Evolutionary conservation across 2,797 vertebrate genomes (phyloP).

Genomic region (Sebastes itinus): DNA sequence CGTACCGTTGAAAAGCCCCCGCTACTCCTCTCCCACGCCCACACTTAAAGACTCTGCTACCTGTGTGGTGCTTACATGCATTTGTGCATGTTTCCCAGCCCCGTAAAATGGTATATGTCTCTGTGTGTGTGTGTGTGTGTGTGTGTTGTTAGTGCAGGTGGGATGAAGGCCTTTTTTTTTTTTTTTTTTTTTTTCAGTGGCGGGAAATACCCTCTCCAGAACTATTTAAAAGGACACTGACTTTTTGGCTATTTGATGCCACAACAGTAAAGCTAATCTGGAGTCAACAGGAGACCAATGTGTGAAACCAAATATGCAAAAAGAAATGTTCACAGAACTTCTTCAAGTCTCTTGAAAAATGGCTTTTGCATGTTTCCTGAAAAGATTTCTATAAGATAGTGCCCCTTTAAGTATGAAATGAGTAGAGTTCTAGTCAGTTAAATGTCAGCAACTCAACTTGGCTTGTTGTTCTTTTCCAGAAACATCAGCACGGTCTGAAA

Average conservation of each 20-base stretch:
- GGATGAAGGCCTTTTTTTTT: slow-evolving; percentile 13
- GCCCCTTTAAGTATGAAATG: no score
- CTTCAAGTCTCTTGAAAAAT: not conserved
- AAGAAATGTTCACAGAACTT: not conserved
- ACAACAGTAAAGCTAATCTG: not conserved
- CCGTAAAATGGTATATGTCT: slow-evolving; percentile 18
- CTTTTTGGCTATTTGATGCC: not conserved
- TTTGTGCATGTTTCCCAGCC: slow-evolving; percentile 14
- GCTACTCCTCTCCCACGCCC: slow-evolving; percentile 18
- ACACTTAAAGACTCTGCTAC: slow-evolving; percentile 30
- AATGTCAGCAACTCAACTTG: not conserved
- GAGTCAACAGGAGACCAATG: not conserved
- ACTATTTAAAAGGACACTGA: not conserved
- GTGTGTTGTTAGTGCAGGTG: slow-evolving; percentile 14
- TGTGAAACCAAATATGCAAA: not conserved
- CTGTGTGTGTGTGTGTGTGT: not conserved
- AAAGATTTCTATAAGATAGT: not conserved
- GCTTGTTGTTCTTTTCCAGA: not conserved
- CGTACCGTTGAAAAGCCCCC: slow-evolving; percentile 27
- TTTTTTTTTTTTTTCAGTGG: not conserved
- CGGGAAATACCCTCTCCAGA: slow-evolving; percentile 57
- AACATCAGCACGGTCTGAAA: not conserved
- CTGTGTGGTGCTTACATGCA: slow-evolving; percentile 50
- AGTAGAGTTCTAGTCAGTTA: not conserved
- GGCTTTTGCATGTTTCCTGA: not conserved